Conservation (phyloP, 2,797 vertebrate genomes). For the Catharus ustulatus region DNA sequence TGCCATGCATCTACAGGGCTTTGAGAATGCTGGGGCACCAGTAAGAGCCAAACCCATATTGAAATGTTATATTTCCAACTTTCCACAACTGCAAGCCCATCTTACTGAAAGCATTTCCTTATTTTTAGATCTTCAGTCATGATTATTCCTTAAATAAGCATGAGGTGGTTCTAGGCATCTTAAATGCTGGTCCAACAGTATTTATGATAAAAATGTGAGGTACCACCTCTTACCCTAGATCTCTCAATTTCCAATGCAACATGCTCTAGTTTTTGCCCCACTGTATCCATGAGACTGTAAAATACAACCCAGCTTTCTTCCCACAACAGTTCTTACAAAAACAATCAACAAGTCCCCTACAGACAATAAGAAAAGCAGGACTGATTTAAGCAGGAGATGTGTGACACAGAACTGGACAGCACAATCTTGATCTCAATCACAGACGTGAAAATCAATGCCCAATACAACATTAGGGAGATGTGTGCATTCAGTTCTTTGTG, state of each 20-base stretch:
- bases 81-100: not conserved
- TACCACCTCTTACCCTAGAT: not conserved
- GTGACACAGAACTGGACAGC: not conserved
- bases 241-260: not conserved
- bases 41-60: not conserved
- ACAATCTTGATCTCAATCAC: not conserved
- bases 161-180: not conserved
- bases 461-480: not conserved
- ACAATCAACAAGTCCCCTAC: not conserved
- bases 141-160: not conserved
- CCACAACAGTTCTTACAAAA: not conserved
- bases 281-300: not conserved
- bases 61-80: not conserved
- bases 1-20: accelerated
- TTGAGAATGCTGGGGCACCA: not conserved
- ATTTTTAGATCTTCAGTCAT: not conserved
- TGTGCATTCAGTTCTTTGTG: not conserved
- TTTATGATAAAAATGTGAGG: not conserved
- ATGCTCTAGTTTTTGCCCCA: not conserved
- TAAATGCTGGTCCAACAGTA: not conserved
- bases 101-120: not conserved
- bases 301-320: not conserved
- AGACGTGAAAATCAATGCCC: not conserved
- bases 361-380: not conserved
- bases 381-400: not conserved